Evolutionary conservation across 2,888 invertebrate genomes (phyloP), one percentile per base, ranked within the genome.

Genomic region (Acleris sparsana): DNA sequence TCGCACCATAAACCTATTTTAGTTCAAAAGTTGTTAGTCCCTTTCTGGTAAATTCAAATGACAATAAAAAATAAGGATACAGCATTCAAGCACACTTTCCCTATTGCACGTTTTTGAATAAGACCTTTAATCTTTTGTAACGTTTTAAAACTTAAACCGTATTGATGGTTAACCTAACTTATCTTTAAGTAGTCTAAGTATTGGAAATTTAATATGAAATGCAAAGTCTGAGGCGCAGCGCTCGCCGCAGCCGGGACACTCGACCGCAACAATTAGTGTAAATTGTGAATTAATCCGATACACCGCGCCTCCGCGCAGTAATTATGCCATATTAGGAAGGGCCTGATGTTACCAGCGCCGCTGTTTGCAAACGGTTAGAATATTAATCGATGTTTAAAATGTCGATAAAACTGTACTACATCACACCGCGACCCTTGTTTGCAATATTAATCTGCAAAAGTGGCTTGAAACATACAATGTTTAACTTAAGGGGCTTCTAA

Each of bases 201-300:
- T 43, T 4, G 13, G 16, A 39, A 43, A 55, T 55, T n/a, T 55
- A 55, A 55, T 22, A 55, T 18, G 43, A 55, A 43, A 20, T n/a
- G 43, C 20, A 43, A 55, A 55, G 55, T 55, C 20, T 1, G 43
- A 55, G 39, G 18, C 53, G 39, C 53, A 33, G 11, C 53, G n/a
- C 57, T 5, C 57, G 39, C 13, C 13, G 13, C 56, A 29, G 49
- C 33, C 18, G 49, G 33, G 49, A 49, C 53, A 53, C 60, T 61
- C 49, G 57, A 58, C 63, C 69, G 55, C 67, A 69, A 53, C 53
- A 61, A 69, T 64, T 62, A 62, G 58, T 62, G 53, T 52, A 25
- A 59, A 69, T 67, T 59, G 69, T 62, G 49, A 63, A 62, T 69
- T 67, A 69, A 66, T 62, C 52, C 52, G 61, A 66, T 43, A 65